Conservation (phyloP, 2,797 vertebrate species). For the Fratercula arctica region DNA sequence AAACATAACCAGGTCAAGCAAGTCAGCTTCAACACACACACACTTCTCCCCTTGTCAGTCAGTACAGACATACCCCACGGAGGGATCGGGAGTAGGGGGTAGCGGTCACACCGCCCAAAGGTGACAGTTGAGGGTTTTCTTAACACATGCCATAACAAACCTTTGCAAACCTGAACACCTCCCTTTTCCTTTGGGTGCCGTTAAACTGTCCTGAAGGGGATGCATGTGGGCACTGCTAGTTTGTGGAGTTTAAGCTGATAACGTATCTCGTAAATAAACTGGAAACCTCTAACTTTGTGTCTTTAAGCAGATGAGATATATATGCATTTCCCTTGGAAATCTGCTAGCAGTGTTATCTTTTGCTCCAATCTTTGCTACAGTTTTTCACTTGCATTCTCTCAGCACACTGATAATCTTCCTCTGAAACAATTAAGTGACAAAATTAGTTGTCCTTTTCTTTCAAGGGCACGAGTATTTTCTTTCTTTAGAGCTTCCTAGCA, state of each 20-base stretch:
- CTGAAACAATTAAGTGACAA: slow-evolving; percentile 39
- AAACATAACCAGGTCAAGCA: not conserved
- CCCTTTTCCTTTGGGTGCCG: not conserved
- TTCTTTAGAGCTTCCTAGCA: not conserved
- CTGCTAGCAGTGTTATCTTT: not conserved
- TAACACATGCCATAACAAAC: not conserved
- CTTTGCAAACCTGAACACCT: not conserved
- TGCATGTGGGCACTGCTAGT: not conserved
- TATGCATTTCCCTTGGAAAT: not conserved
- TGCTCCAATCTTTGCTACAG: not conserved
- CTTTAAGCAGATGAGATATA: not conserved
- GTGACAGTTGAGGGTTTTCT: not conserved
- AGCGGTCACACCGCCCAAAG: not conserved
- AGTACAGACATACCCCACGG: not conserved
- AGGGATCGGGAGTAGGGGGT: accelerated
- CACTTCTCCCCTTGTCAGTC: not conserved
- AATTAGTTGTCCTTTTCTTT: slow-evolving; percentile 26
- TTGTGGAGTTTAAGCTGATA: not conserved
- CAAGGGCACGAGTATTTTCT: slow-evolving; percentile 13
- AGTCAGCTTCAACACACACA: not conserved
- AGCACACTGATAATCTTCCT: slow-evolving; percentile 9
- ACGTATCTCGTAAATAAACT: not conserved
- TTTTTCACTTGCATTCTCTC: not conserved
- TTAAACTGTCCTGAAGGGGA: not conserved
- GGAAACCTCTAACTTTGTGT: not conserved